Evolutionary conservation across 1,140 invertebrate genomes (phyloP).

Genomic region (Eriosoma lanigerum): DNA sequence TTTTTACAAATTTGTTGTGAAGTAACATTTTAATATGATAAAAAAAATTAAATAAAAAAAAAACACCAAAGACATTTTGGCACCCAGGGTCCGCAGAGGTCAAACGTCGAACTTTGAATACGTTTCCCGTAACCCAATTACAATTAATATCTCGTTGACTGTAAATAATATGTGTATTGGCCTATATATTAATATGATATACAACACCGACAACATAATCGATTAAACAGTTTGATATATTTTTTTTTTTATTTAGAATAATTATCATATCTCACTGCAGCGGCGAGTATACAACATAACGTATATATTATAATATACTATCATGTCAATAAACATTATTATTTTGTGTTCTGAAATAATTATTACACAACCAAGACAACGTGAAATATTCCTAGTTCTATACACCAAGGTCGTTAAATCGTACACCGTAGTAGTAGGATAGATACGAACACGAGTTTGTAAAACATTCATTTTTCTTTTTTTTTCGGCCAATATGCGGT

Average conservation of each 20-base stretch:
- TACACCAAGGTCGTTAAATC: conserved; percentile 25
- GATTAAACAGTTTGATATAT: conserved; percentile 1
- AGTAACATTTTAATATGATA: conserved; percentile 8
- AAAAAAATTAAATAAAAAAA: conserved; percentile 1
- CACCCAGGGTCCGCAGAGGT: conserved; percentile 8
- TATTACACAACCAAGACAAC: conserved; percentile 10
- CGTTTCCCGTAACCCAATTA: conserved; percentile 37
- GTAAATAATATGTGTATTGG: too few species aligned
- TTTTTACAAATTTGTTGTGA: conserved; percentile 15
- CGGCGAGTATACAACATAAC: neutral
- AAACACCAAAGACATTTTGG: conserved; percentile 22
- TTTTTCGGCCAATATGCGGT: neutral
- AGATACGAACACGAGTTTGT: neutral
- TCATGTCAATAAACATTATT: too few species aligned
- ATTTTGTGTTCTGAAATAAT: conserved; percentile 1
- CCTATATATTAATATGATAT: neutral
- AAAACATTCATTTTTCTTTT: neutral
- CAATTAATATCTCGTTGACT: neutral
- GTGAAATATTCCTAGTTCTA: conserved; percentile 32
- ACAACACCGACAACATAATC: neutral
- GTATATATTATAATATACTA: too few species aligned
- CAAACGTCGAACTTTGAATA: conserved; percentile 37
- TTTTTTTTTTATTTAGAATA: neutral
- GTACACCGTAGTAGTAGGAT: neutral
- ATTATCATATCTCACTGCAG: neutral